Base-by-base conservation (phyloP, 2,797 vertebrate species). In the Crotalus adamanteus region DNA sequence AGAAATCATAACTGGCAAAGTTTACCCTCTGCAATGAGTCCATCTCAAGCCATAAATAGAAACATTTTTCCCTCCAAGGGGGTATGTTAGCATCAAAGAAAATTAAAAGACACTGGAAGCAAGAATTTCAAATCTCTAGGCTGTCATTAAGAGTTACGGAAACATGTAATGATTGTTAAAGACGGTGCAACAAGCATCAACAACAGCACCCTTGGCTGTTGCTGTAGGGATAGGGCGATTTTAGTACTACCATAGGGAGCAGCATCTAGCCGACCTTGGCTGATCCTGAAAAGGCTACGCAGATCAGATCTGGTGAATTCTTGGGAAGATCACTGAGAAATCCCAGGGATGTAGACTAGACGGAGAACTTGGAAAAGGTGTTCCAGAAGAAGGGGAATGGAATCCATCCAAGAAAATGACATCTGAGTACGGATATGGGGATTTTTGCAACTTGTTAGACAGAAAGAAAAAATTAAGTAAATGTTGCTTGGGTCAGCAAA, bases 401-500 rank as follows among this genome's bases (percentile, higher is more conserved):
- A 25, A 47, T 78, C 69, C 69, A 78, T 42, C 42, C 42, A 47
- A 83, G 37, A 47, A 83, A 47, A 83, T 9, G 73, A 2, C 3
- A 18, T 28, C 28, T 56, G 12, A 57, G 5, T 42, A n/a, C 0
- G 2, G 26, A 9, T 65, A 16, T 69, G 42, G 92, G 65, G 25
- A 1, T 16, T 53, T 73, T 57, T 11, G 4, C 57, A 86, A 28
- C 63, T 95, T 47, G 3, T 65, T 83, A 28, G 18, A 18, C 8
- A 1, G 37, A 26, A 57, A 85, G 61, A 47, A 65, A 51, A 6
- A 26, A 85, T 63, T 94, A 93, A 91, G 91, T 92, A 51, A 20
- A 28, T 1, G n/a, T 26, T 61, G 56, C 59, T 22, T 88, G 31
- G 57, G 91, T 51, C 59, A 93, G 60, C 78, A 94, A 93, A 94